Conservation (phyloP, 1,140 invertebrate genomes). For the Pogonomyrmex californicus region DNA sequence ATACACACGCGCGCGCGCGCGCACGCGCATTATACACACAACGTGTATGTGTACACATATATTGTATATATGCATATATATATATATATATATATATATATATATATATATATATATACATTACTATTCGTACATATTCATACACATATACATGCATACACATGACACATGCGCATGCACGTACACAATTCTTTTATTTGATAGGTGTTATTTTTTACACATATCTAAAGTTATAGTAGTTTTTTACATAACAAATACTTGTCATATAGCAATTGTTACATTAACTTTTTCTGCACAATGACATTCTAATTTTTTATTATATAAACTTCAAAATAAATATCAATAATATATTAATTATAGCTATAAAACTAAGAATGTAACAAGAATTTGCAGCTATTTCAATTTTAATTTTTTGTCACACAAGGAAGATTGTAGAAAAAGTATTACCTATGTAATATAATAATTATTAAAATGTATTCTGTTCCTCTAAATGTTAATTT, state of each 20-base stretch:
- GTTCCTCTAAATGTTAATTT: constrained; percentile 35
- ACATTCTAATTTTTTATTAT: not conserved
- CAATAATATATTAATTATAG: not conserved
- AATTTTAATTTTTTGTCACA: constrained; percentile 54
- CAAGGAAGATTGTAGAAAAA: constrained; percentile 43
- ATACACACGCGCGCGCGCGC: too few relatives aligned
- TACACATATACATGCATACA: too few relatives aligned
- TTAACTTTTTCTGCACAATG: constrained; percentile 20
- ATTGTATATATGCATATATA: not conserved
- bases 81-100: not conserved
- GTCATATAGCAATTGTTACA: constrained; percentile 11
- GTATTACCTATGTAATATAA: constrained; percentile 37
- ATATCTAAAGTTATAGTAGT: constrained; percentile 28
- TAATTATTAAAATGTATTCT: constrained; percentile 42
- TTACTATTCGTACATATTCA: too few relatives aligned
- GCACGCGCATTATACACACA: too few relatives aligned
- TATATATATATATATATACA: too few relatives aligned
- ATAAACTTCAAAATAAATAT: constrained; percentile 37
- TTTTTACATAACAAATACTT: constrained; percentile 42
- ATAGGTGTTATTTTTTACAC: constrained; percentile 4
- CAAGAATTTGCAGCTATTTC: constrained; percentile 5
- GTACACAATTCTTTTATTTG: not conserved
- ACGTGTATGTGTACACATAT: not conserved
- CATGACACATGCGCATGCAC: not conserved
- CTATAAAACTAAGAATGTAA: constrained; percentile 16